phyloP scores from a whole-genome alignment of 2,888 invertebrate genomes.

The Halocaridina rubra region DNA sequence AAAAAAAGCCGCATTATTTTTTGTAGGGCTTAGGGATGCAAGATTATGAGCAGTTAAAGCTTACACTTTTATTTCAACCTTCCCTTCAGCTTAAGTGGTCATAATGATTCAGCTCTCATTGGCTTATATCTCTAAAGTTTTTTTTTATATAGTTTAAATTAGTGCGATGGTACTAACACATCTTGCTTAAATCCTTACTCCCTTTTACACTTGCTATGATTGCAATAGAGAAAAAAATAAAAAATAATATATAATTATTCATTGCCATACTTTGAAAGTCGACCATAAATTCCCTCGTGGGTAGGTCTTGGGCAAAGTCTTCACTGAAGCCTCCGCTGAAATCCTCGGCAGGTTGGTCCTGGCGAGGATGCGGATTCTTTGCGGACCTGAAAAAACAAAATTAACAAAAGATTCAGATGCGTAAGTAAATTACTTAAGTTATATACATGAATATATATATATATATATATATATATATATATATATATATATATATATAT shows the following conservation, averaged over 20 bases:
- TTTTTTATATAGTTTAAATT: neutral
- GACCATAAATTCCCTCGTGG: constrained; percentile 27
- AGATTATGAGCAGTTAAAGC: too few species aligned
- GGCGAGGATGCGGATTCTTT: neutral
- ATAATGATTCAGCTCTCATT: too few species aligned
- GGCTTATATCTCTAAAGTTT: too few species aligned
- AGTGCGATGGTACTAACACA: neutral
- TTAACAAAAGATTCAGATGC: too few species aligned
- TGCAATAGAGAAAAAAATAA: neutral
- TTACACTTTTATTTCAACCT: too few species aligned
- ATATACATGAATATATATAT: too few species aligned
- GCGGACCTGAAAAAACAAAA: neutral
- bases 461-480: too few species aligned
- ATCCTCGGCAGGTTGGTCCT: neutral
- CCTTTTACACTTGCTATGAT: neutral
- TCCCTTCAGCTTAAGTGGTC: too few species aligned
- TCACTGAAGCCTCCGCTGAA: constrained; percentile 34
- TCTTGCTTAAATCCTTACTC: neutral
- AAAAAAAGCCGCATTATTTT: too few species aligned
- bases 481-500: too few species aligned
- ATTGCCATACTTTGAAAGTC: constrained; percentile 30
- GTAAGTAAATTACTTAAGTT: too few species aligned
- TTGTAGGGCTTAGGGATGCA: too few species aligned
- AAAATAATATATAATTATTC: neutral
- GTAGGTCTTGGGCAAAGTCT: constrained; percentile 22